Base-by-base conservation (phyloP, 2,113 vertebrate species). In the Corythornis madagascariensis region DNA sequence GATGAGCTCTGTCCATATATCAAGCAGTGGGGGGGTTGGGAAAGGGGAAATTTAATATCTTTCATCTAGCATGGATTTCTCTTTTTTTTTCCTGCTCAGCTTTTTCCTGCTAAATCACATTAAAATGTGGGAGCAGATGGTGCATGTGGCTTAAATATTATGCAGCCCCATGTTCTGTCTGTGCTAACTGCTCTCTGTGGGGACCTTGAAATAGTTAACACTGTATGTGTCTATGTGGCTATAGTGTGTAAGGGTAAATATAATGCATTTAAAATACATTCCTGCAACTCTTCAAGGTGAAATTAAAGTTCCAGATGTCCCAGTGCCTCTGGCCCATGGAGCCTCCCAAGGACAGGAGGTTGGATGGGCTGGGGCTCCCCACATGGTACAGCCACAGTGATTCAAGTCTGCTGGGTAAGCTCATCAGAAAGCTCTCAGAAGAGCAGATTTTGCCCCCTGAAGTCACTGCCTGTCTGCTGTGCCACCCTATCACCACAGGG, bases 71-170 rank as follows among this genome's bases (percentile, higher is more conserved):
- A 52, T 11, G 16, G 35, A 25, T 50, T 50, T 50, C 48, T 50
- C 13, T 50, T 50, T 24, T 57, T 33, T 26, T 26, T 67, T 78
- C n/a, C 60, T 65, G 26, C 91, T 93, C 48, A 76, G 79, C 69
- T 88, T 42, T 76, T 95, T 77, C 60, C 76, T 95, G 81, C 60
- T 95, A 94, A 94, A 94, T 94, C 79, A 48, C 67, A 95, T 89
- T 95, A 96, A 96, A 94, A 88, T 60, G 38, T 55, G 89, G 45
- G 65, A 96, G 92, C 93, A 97, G 96, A 92, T 97, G 94, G 94
- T 93, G 60, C 91, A 70, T 84, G 85, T 84, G 94, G 90, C 84
- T 86, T 88, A 72, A 81, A 40, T 81, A 42, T 20, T 87, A 83
- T 90, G 91, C 93, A 10, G 50, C 45, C 69, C 92, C 83, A 65